phyloP scores from a whole-genome alignment of 2,113 vertebrate genomes.

The Nibea coibor region DNA sequence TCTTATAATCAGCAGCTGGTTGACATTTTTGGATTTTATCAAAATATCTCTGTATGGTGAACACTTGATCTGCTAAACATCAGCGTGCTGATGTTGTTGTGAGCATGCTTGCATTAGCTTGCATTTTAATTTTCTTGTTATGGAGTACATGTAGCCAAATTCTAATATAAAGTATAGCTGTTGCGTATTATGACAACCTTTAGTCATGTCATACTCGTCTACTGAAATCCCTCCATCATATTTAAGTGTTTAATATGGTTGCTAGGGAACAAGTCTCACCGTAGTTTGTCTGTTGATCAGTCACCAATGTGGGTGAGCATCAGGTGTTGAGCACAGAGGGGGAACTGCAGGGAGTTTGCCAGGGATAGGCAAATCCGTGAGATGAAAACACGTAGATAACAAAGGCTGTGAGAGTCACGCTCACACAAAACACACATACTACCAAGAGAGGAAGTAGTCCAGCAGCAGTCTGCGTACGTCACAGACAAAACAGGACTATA shows the following conservation, averaged over 20 bases:
- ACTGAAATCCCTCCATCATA: background rate
- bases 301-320: slow-evolving; percentile 1
- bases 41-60: background rate
- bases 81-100: background rate
- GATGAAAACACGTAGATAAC: slow-evolving; percentile 77
- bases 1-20: too few relatives aligned
- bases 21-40: background rate
- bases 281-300: slow-evolving; percentile 1
- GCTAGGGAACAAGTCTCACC: background rate
- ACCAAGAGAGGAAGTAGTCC: slow-evolving; percentile 79
- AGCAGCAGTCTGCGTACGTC: slow-evolving; percentile 56
- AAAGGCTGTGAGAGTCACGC: slow-evolving; percentile 48
- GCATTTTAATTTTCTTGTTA: background rate
- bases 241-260: slow-evolving; percentile 1
- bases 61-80: background rate
- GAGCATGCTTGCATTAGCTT: background rate
- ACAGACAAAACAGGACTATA: slow-evolving; percentile 16
- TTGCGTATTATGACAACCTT: background rate
- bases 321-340: slow-evolving; percentile 15
- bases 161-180: background rate
- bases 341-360: slow-evolving; percentile 64
- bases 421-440: slow-evolving; percentile 32
- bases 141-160: background rate
- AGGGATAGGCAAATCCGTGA: slow-evolving; percentile 80
- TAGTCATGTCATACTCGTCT: background rate